These are phyloP conservation scores for Microchirus variegatus DNA, from an alignment of 2,797 vertebrate genomes.

Conservation along the genomic window DNA sequence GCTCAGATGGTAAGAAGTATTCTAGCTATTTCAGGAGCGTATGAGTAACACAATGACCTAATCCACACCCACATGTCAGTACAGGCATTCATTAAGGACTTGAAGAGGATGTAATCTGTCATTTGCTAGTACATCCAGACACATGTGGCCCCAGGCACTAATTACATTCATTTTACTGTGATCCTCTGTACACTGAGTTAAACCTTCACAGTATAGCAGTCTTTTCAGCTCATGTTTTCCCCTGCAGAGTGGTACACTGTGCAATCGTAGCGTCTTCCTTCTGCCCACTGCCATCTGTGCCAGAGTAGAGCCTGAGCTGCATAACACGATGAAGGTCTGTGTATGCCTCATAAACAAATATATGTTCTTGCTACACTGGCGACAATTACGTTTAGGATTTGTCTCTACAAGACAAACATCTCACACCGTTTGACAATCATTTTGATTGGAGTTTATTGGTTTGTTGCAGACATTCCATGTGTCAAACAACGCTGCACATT, in stretches of 20 bases:
- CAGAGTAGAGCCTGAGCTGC: conserved; percentile 38
- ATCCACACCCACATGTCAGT: conserved; percentile 68
- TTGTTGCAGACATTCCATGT: too few relatives aligned
- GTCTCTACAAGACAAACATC: conserved; percentile 16
- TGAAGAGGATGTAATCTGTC: conserved; percentile 53
- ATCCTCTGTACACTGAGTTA: conserved; percentile 43
- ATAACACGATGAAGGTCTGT: conserved; percentile 26
- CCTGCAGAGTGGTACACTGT: conserved; percentile 30
- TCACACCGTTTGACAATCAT: background rate
- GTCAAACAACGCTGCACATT: background rate
- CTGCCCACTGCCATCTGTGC: conserved; percentile 73
- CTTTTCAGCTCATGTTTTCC: conserved; percentile 20
- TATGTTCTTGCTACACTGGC: conserved; percentile 21
- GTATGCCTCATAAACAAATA: conserved; percentile 48
- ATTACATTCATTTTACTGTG: conserved; percentile 66
- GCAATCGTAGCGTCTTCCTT: conserved; percentile 39
- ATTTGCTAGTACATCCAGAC: conserved; percentile 49
- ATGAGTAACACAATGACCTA: conserved; percentile 71
- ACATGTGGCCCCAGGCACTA: conserved; percentile 45
- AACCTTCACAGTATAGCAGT: conserved; percentile 23
- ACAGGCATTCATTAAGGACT: conserved; percentile 67
- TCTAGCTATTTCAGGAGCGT: conserved; percentile 63
- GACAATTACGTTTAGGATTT: conserved; percentile 8
- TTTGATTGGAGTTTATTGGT: background rate
- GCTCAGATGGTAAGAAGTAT: conserved; percentile 38